Percentiles rank a stretch among this genome's conserved stretches.
phyloP scores from a whole-genome alignment of 2,113 vertebrate genomes.

The Empidonax alnorum region DNA sequence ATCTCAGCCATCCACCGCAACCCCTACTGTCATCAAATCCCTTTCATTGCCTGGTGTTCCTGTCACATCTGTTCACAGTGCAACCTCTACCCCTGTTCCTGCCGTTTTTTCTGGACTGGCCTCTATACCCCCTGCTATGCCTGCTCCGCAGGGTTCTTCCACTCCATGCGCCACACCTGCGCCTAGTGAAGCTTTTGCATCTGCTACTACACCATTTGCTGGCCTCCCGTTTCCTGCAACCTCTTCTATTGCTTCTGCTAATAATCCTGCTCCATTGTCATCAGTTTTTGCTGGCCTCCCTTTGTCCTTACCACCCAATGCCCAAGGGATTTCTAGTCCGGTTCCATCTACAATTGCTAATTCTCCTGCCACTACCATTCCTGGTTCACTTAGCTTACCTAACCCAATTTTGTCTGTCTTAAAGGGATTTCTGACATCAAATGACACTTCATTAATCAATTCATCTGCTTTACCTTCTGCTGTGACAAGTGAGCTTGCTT shows the following conservation, averaged over 20 bases:
- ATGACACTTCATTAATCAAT: conserved; percentile 74
- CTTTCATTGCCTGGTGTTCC: conserved; percentile 64
- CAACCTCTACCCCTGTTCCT: conserved; percentile 82
- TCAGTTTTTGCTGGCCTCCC: conserved; percentile 81
- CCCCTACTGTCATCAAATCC: conserved; percentile 78
- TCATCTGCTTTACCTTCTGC: conserved; percentile 72
- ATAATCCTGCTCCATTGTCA: conserved; percentile 78
- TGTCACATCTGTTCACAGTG: conserved; percentile 65
- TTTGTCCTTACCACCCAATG: conserved; percentile 65
- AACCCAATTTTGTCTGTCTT: conserved; percentile 81
- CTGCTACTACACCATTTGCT: conserved; percentile 77
- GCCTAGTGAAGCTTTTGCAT: conserved; percentile 76
- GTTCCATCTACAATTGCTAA: conserved; percentile 67
- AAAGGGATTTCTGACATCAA: conserved; percentile 84
- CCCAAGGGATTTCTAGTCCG: conserved; percentile 74
- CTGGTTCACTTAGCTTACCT: conserved; percentile 75
- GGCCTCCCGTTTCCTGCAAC: conserved; percentile 77
- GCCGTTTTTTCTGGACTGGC: conserved; percentile 88
- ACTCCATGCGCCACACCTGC: conserved; percentile 78
- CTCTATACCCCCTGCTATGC: conserved; percentile 64
- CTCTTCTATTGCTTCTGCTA: conserved; percentile 73
- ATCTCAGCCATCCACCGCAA: conserved; percentile 70
- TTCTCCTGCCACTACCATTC: conserved; percentile 70
- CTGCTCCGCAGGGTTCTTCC: conserved; percentile 74
- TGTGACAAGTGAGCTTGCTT: conserved; percentile 75